A percentile compares a stretch with the other conserved stretches of the same genome.
Evolutionary conservation across 2,113 vertebrate species (phyloP).

Genomic region (Xyrauchen texanus): DNA sequence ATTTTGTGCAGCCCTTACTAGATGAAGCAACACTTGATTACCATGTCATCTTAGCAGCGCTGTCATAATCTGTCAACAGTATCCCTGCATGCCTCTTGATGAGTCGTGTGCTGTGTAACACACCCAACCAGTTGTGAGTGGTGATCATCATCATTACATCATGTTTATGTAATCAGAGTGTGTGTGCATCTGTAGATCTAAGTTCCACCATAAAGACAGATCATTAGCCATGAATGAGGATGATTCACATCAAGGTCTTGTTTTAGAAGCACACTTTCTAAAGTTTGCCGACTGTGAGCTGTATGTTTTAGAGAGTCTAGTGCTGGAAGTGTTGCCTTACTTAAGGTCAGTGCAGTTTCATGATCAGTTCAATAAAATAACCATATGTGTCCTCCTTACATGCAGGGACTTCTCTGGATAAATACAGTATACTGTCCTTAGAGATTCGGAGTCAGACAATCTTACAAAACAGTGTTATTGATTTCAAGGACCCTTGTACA

Average conservation of each 20-base stretch:
- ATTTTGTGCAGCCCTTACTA: constrained; percentile 39
- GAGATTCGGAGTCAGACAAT: constrained; percentile 16
- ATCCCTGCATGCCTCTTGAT: constrained; percentile 38
- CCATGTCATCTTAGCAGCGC: constrained; percentile 38
- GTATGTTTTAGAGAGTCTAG: constrained; percentile 34
- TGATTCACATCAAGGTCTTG: background rate
- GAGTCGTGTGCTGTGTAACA: constrained; percentile 46
- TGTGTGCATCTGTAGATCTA: constrained; percentile 4
- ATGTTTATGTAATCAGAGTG: constrained; percentile 32
- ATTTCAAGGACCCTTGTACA: constrained; percentile 18
- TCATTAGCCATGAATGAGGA: constrained; percentile 5
- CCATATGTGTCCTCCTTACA: constrained; percentile 25
- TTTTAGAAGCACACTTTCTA: background rate
- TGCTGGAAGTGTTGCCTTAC: too few relatives aligned
- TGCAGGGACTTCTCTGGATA: constrained; percentile 9
- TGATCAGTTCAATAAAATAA: background rate
- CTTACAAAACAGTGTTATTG: constrained; percentile 19
- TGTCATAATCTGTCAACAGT: constrained; percentile 42
- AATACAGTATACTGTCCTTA: constrained; percentile 25
- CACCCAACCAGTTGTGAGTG: constrained; percentile 38
- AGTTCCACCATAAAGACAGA: background rate
- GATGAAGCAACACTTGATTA: constrained; percentile 35
- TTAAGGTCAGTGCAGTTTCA: too few relatives aligned
- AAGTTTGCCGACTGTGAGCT: constrained; percentile 29
- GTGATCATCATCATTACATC: constrained; percentile 45